Evolutionary conservation across 1,140 invertebrate species (phyloP).

Genomic region (Dendroctonus ponderosae): DNA sequence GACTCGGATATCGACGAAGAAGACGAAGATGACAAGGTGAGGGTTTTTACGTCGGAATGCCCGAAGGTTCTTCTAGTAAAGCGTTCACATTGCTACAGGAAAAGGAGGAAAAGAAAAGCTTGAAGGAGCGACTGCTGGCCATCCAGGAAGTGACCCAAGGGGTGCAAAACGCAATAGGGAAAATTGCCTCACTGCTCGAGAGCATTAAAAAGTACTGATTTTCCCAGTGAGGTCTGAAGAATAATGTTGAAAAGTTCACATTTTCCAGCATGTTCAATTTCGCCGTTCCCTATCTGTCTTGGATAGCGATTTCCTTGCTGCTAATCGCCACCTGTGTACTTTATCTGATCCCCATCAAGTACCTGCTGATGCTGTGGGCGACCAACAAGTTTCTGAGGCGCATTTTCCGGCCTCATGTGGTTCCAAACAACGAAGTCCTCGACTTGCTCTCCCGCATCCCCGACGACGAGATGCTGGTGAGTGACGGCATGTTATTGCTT

Average conservation of each 20-base stretch:
- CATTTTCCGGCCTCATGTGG: slow-evolving; percentile 86
- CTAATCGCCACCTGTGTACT: slow-evolving; percentile 72
- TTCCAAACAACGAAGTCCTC: slow-evolving; percentile 96
- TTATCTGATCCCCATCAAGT: slow-evolving; percentile 88
- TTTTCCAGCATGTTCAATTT: slow-evolving; percentile 89
- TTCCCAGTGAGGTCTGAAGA: not conserved
- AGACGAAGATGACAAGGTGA: slow-evolving; percentile 71
- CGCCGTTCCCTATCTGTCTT: slow-evolving; percentile 94
- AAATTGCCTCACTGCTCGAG: slow-evolving; percentile 88
- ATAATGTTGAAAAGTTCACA: not conserved
- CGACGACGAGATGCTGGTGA: slow-evolving; percentile 88
- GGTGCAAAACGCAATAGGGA: slow-evolving; percentile 92
- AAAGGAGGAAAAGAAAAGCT: slow-evolving; percentile 92
- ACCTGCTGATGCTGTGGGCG: slow-evolving; percentile 94
- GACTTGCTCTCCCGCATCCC: slow-evolving; percentile 95
- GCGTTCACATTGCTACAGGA: slow-evolving; percentile 3
- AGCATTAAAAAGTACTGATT: slow-evolving; percentile 82
- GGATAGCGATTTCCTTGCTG: slow-evolving; percentile 80
- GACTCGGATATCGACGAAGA: slow-evolving; percentile 64
- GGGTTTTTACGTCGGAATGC: not conserved
- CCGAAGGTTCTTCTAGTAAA: not conserved
- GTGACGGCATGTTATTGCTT: slow-evolving; percentile 40
- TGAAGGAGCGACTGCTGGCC: slow-evolving; percentile 89
- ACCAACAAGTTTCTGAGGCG: slow-evolving; percentile 88
- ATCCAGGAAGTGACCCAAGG: slow-evolving; percentile 94